Base-by-base conservation (phyloP, 2,888 invertebrate genomes). In the Melinaea menophilus region DNA sequence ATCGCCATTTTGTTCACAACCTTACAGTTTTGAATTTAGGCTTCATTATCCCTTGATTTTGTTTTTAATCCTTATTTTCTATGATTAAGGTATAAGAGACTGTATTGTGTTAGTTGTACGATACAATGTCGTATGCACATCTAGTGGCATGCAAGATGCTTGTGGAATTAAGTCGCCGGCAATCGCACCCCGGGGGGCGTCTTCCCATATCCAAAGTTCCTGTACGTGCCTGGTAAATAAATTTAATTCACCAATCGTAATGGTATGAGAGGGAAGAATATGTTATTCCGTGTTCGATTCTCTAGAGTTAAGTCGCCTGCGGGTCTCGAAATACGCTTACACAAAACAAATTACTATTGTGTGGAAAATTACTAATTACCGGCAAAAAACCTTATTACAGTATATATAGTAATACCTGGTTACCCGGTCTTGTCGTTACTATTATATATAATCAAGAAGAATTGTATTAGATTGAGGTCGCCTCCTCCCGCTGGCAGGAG, bases 141-240 rank as follows among this genome's bases (percentile, higher is more conserved):
- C 2, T 56, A 41, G 46, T 54, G 60, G 61, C 55, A 56, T 64
- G 66, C 62, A 63, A 62, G 65, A 56, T 54, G 67, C 55, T 34
- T 58, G 61, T 59, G 67, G 67, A 63, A 68, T 64, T 62, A 62
- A 65, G 59, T 58, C 59, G 61, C 60, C 60, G 56, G 60, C 51
- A 59, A 59, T 34, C 51, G 54, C 58, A 58, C 64, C 66, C 64
- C 66, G 48, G 68, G 66, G 68, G 63, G 46, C 65, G 59, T 61
- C 67, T 64, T 67, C 64, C 64, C 66, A 61, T 64, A 67, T 67
- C 64, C 64, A 58, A 41, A 60, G 45, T 58, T 57, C 58, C 64
- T 51, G 63, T 59, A 64, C 68, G 68, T 66, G 68, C 61, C 64
- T 59, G 55, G 64, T 59, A 59, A 64, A 65, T 69, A 66, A 68